A percentile compares a stretch with the other conserved stretches of the same genome.
These are phyloP conservation scores for Matsumurasca onukii DNA, from an alignment of 1,140 invertebrate genomes.

Conservation along the genomic window DNA sequence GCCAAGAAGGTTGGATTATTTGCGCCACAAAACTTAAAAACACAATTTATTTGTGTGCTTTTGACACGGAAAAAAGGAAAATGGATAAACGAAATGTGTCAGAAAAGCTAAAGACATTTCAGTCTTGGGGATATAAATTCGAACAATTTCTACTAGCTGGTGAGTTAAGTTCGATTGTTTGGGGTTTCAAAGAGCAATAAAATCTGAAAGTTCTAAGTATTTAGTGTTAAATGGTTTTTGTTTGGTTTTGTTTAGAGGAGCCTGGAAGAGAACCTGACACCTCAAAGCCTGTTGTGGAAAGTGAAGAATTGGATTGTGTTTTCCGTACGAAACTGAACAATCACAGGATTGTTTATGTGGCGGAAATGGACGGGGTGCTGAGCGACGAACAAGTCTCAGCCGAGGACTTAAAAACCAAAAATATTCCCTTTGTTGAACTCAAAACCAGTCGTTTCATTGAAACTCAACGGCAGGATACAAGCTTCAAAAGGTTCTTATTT, in stretches of 20 bases:
- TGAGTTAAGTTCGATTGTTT: too few species aligned
- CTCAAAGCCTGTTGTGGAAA: slow-evolving; percentile 57
- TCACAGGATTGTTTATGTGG: slow-evolving; percentile 59
- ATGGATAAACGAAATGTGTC: slow-evolving; percentile 49
- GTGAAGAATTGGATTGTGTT: slow-evolving; percentile 62
- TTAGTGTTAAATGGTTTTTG: too few species aligned
- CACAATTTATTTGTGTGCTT: slow-evolving; percentile 69
- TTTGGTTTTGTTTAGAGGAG: slow-evolving; percentile 48
- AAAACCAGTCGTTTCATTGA: slow-evolving; percentile 61
- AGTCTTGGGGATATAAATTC: slow-evolving; percentile 80
- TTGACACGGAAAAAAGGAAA: slow-evolving; percentile 61
- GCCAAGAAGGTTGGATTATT: slow-evolving; percentile 62
- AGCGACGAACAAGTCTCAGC: slow-evolving; percentile 43
- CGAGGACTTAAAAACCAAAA: slow-evolving; percentile 45
- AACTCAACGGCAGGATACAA: slow-evolving; percentile 50
- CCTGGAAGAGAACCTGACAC: slow-evolving; percentile 46
- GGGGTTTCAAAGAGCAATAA: too few species aligned
- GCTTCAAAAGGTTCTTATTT: slow-evolving; percentile 55
- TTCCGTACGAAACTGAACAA: slow-evolving; percentile 53
- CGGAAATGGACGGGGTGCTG: slow-evolving; percentile 64
- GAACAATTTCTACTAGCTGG: slow-evolving; percentile 72
- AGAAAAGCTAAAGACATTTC: slow-evolving; percentile 55
- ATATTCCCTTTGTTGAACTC: slow-evolving; percentile 58
- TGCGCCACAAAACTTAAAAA: slow-evolving; percentile 63
- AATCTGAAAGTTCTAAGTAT: too few species aligned